Evolutionary conservation across 2,888 invertebrate genomes (phyloP).

Genomic region (Caenorhabditis uteleia): DNA sequence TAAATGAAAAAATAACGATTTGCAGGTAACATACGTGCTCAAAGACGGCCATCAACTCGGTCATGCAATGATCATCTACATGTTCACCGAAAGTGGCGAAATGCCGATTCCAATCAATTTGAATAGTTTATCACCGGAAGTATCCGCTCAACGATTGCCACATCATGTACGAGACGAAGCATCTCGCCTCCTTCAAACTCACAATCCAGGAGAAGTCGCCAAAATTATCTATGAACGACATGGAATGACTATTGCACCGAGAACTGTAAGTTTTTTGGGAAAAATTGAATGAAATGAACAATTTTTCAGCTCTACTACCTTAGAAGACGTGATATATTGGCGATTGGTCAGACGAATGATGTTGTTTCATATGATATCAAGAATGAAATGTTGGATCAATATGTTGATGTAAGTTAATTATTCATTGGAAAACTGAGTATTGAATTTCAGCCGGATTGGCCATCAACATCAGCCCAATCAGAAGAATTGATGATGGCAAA

Average conservation of each 20-base stretch:
- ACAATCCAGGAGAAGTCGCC: conserved; percentile 29
- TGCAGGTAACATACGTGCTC: conserved; percentile 45
- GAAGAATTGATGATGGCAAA: not conserved
- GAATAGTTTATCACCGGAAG: conserved; percentile 14
- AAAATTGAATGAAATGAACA: not conserved
- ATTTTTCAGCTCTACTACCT: conserved; percentile 17
- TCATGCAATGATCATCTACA: conserved; percentile 49
- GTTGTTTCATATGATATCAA: too few relatives aligned
- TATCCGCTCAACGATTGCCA: conserved; percentile 32
- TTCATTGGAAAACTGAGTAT: not conserved
- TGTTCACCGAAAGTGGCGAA: conserved; percentile 48
- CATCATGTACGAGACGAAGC: conserved; percentile 36
- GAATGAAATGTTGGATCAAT: conserved; percentile 10
- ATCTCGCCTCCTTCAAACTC: conserved; percentile 11
- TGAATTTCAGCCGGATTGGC: conserved; percentile 8
- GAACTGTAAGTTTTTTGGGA: conserved; percentile 11
- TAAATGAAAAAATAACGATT: not conserved
- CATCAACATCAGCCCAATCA: not conserved
- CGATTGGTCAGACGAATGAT: not conserved
- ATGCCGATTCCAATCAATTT: conserved; percentile 38
- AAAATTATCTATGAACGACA: conserved; percentile 30
- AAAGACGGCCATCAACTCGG: conserved; percentile 48
- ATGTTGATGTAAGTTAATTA: not conserved
- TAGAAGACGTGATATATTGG: conserved; percentile 19
- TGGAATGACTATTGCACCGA: conserved; percentile 25